phyloP scores from a whole-genome alignment of 2,888 invertebrate species.

The Coecobrya sp. region DNA sequence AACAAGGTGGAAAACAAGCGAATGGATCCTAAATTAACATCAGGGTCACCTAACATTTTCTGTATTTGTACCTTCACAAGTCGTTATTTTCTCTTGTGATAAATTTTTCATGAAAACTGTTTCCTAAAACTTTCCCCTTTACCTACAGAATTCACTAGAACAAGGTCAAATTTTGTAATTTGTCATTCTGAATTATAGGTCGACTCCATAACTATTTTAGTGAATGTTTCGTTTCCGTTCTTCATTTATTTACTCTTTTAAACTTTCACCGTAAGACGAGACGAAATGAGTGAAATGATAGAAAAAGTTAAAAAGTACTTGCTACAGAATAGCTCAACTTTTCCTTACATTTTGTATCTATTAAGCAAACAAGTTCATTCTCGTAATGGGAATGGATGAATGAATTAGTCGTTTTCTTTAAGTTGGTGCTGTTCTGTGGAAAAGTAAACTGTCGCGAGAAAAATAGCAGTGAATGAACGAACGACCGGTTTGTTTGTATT shows the following conservation, averaged over 20 bases:
- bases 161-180: slow-evolving; percentile 42
- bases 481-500: background rate
- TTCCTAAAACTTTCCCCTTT: background rate
- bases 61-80: no score
- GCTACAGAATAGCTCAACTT: background rate
- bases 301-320: background rate
- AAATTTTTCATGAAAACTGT: background rate
- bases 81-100: background rate
- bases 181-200: background rate
- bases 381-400: background rate
- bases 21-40: no score
- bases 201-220: background rate
- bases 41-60: no score
- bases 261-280: background rate
- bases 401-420: slow-evolving; percentile 15
- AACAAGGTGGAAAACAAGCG: background rate
- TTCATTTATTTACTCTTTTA: background rate
- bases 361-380: slow-evolving; percentile 24
- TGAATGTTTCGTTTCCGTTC: background rate
- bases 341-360: background rate
- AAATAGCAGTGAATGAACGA: background rate
- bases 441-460: background rate
- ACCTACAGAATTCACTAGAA: background rate
- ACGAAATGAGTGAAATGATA: background rate
- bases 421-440: background rate